Evolutionary conservation across 2,113 vertebrate species (phyloP).

Genomic region (Phocoena phocoena): DNA sequence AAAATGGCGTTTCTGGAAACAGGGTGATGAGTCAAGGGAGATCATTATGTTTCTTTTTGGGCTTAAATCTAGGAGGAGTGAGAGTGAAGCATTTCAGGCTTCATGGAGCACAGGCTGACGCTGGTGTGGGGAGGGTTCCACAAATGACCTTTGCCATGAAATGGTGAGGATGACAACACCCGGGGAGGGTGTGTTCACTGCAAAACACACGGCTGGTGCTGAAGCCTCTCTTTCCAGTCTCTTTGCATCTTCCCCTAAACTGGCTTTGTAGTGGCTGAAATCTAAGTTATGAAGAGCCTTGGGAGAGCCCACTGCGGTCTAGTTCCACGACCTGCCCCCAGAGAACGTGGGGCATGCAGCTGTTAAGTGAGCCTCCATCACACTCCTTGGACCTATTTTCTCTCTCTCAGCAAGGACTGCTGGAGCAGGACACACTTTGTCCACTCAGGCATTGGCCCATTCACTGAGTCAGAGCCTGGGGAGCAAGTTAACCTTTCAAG

Average conservation of each 20-base stretch:
- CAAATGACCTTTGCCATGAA: fast-evolving
- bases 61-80: background rate
- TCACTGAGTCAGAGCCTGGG: background rate
- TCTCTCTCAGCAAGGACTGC: background rate
- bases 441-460: background rate
- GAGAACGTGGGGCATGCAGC: background rate
- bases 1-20: background rate
- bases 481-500: background rate
- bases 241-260: background rate
- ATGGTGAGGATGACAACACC: background rate
- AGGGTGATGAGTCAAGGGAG: background rate
- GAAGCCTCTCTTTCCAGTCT: background rate
- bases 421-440: no score
- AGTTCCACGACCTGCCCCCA: background rate
- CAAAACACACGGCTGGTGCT: background rate
- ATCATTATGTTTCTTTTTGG: background rate
- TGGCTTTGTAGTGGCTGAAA: background rate
- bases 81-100: no score
- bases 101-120: background rate
- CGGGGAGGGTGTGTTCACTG: background rate
- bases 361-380: background rate
- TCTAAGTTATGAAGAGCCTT: background rate
- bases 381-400: background rate
- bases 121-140: background rate
- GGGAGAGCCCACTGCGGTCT: background rate